These are phyloP conservation scores for Chymomyza costata DNA, from an alignment of 1,140 invertebrate species.

Conservation along the genomic window DNA sequence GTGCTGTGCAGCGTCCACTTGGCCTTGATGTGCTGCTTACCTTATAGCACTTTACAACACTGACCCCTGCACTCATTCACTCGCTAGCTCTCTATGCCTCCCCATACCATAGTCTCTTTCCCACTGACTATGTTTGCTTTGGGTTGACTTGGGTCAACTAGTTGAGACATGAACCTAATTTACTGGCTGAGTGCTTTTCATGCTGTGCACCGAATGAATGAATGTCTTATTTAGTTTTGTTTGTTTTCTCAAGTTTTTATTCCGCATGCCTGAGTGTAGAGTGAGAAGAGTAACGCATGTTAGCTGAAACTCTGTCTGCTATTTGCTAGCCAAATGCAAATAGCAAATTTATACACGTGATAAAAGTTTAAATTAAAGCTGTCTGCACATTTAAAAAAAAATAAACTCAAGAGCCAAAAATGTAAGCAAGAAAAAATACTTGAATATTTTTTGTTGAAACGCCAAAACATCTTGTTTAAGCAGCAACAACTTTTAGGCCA, in stretches of 20 bases:
- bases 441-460: too few species aligned
- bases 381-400: too few species aligned
- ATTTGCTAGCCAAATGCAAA: neutral
- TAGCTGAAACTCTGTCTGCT: too few species aligned
- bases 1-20: too few species aligned
- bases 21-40: neutral
- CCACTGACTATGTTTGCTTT: slow-evolving; percentile 55
- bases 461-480: too few species aligned
- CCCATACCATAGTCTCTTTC: neutral
- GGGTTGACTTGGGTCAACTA: slow-evolving; percentile 61
- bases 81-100: neutral
- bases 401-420: too few species aligned
- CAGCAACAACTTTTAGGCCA: too few species aligned
- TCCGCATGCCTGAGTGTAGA: too few species aligned
- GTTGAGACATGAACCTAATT: slow-evolving; percentile 72
- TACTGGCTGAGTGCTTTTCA: slow-evolving; percentile 68
- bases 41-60: too few species aligned
- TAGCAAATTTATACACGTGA: slow-evolving; percentile 37
- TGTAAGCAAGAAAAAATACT: too few species aligned
- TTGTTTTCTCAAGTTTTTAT: slow-evolving; percentile 31
- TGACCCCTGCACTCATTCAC: too few species aligned
- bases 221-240: slow-evolving; percentile 64
- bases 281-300: too few species aligned
- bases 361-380: slow-evolving; percentile 26
- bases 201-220: slow-evolving; percentile 29